phyloP scores from a whole-genome alignment of 2,113 vertebrate genomes.

The Solea solea region DNA sequence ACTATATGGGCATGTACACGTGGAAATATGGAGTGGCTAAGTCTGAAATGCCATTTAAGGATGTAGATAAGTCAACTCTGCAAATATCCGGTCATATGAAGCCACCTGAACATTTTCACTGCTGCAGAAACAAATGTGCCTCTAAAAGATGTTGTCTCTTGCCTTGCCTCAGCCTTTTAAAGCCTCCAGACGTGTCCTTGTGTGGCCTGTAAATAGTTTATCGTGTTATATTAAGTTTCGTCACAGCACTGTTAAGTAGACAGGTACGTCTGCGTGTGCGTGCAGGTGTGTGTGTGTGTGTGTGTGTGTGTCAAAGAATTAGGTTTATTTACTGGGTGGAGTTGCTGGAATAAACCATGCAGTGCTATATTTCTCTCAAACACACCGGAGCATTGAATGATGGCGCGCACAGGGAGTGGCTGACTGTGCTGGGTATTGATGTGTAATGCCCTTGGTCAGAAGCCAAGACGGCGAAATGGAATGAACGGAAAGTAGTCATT shows the following conservation, averaged over 20 bases:
- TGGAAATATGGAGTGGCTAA: no score
- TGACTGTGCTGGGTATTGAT: conserved; percentile 60
- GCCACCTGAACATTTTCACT: conserved; percentile 23
- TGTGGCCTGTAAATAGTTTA: conserved; percentile 56
- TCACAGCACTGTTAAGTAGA: conserved; percentile 51
- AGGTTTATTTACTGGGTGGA: conserved; percentile 73
- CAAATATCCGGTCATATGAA: no score
- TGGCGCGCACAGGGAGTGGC: conserved; percentile 61
- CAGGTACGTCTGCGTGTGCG: conserved; percentile 44
- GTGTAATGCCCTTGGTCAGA: conserved; percentile 67
- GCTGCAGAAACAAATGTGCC: conserved; percentile 44
- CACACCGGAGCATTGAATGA: conserved; percentile 54
- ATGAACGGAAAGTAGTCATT: conserved; percentile 67
- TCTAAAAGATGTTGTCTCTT: conserved; percentile 24
- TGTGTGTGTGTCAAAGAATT: conserved; percentile 47
- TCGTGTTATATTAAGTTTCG: conserved; percentile 57
- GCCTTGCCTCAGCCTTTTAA: conserved; percentile 36
- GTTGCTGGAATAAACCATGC: conserved; percentile 67
- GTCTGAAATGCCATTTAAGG: no score
- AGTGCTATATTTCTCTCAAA: conserved; percentile 70
- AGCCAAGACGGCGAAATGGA: conserved; percentile 63
- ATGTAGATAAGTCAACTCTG: no score
- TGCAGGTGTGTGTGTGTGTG: conserved; percentile 29
- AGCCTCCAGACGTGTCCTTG: conserved; percentile 49
- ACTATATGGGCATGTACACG: no score